A percentile compares a stretch with the other conserved stretches of the same genome.
Evolutionary conservation across 64 coral and sea anemone species (phyloP).

Genomic region (Catalaphyllia jardinei): DNA sequence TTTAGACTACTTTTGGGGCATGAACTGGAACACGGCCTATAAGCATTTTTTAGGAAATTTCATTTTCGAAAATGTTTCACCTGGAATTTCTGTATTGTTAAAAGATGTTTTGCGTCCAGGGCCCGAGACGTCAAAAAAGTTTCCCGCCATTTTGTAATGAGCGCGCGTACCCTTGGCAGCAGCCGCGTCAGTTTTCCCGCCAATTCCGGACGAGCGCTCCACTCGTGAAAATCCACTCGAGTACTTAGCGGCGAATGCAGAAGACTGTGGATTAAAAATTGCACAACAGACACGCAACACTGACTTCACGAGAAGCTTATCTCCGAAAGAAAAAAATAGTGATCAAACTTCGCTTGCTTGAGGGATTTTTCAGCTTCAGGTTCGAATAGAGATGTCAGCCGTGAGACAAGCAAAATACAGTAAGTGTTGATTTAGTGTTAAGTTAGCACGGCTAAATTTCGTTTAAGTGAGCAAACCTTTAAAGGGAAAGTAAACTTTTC

Average conservation of each 20-base stretch:
- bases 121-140: not conserved
- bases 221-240: not conserved
- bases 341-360: not conserved
- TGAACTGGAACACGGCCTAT: too few relatives aligned
- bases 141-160: slow-evolving; percentile 3
- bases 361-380: not conserved
- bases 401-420: slow-evolving; percentile 60
- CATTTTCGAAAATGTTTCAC: not conserved
- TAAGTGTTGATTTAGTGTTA: slow-evolving; percentile 18
- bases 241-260: not conserved
- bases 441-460: too few relatives aligned
- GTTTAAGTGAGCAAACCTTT: too few relatives aligned
- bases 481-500: too few relatives aligned
- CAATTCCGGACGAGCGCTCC: not conserved
- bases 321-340: not conserved
- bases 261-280: not conserved
- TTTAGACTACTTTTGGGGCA: too few relatives aligned
- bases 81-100: not conserved
- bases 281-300: not conserved
- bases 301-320: not conserved
- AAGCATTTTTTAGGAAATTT: too few relatives aligned
- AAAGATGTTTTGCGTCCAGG: not conserved
- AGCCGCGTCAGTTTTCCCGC: slow-evolving; percentile 24
- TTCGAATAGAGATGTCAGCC: not conserved
- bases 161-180: not conserved